Evolutionary conservation across 2,888 invertebrate species (phyloP), one percentile per base, ranked within the genome.

Genomic region (Parochlus steinenii): DNA sequence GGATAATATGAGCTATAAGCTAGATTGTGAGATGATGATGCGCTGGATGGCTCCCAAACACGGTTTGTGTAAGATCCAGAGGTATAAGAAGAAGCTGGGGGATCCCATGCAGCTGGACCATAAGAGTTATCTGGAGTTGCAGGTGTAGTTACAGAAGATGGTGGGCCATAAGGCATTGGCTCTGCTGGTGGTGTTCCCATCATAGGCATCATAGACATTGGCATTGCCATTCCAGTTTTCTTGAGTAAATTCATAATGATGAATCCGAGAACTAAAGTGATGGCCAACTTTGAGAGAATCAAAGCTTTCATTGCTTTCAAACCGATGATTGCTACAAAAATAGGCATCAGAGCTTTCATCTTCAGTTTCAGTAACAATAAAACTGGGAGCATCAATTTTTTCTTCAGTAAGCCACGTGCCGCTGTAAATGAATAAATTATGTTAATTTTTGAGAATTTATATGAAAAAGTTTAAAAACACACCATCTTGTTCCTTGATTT

Each of bases 291-390:
- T 52, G 83, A 83, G 47, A 85, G 68, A 41, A 86, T 70, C 42
- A 85, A 63, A 40, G 86, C 86, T 56, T 85, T 85, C 47, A 79
- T 63, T 16, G 86, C 78, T 60, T 85, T 85, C 45, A 85, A 61
- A 43, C 81, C 78, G 51, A 83, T 73, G 48, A 83, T 60, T 28
- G 74, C 70, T 19, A 85, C 69, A 46, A 85, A 67, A 48, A 86
- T 77, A 23, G 85, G 86, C 73, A 80, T 77, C 41, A 86, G 56
- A 16, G 79, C 74, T 58, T 86, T 83, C 65, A 83, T 64, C 59
- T 85, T 85, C 49, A 86, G 57, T 58, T 86, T 86, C 47, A 86
- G 60, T 33, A 85, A 65, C 45, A 86, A 62, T 45, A 85, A 61
- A 41, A 83, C 65, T 11, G 85, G 85, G 50, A 85, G 62, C 42